Evolutionary conservation across 2,888 invertebrate species (phyloP).

Genomic region (Troilus luridus): DNA sequence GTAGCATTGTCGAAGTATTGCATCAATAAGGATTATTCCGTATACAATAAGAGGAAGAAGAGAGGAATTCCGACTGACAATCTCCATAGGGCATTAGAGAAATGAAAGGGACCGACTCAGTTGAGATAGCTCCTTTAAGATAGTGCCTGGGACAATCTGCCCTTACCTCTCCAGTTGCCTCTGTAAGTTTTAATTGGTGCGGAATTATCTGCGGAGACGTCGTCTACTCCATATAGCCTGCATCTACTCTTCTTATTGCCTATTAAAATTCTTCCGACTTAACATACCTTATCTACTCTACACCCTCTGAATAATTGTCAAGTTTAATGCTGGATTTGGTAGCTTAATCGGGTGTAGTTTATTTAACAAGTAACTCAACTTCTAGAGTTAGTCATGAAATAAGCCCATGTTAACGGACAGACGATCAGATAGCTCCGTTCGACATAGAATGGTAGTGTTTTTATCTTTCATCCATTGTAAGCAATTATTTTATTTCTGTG

Average conservation of each 20-base stretch:
- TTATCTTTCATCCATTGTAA: no score
- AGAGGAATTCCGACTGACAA: background rate
- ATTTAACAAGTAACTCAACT: background rate
- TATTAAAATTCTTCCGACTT: slow-evolving; percentile 6
- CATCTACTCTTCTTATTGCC: background rate
- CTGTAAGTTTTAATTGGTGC: slow-evolving; percentile 49
- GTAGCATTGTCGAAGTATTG: background rate
- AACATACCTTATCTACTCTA: background rate
- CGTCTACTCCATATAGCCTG: background rate
- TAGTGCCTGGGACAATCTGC: slow-evolving; percentile 25
- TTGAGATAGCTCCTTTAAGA: slow-evolving; percentile 36
- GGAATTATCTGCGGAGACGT: slow-evolving; percentile 47
- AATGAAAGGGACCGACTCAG: background rate
- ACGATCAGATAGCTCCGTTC: no score
- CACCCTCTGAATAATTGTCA: background rate
- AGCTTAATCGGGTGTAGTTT: background rate
- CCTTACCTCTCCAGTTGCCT: slow-evolving; percentile 28
- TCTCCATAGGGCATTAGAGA: background rate
- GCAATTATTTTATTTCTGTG: no score
- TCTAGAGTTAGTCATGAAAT: no score
- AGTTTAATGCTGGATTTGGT: background rate
- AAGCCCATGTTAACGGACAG: no score
- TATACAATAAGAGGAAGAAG: background rate
- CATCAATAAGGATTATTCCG: background rate
- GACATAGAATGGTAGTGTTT: no score